Evolutionary conservation across 2,797 vertebrate genomes (phyloP).

Genomic region (Poeciliopsis paucimaculata): DNA sequence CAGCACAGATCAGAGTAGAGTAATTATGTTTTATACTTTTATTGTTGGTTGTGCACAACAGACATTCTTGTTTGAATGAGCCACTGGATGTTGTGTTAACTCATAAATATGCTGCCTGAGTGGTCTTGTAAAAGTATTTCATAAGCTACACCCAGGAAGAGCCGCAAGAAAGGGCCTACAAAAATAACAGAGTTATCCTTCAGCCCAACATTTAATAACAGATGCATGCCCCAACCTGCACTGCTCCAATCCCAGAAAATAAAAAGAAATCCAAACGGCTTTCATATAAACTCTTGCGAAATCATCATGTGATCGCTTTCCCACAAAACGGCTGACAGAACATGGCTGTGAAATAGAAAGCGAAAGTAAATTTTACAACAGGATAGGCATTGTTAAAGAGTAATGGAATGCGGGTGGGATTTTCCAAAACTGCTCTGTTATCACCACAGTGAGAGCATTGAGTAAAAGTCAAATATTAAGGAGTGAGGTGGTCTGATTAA

Average conservation of each 20-base stretch:
- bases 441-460: neutral
- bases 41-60: constrained; percentile 16
- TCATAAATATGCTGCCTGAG: neutral
- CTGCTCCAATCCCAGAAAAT: neutral
- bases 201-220: constrained; percentile 9
- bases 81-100: neutral
- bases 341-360: constrained; percentile 47
- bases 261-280: neutral
- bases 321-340: neutral
- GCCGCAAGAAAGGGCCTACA: constrained; percentile 11
- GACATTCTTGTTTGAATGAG: neutral
- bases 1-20: neutral
- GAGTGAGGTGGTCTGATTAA: neutral
- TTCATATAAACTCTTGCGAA: neutral
- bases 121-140: constrained; percentile 62
- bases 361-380: constrained; percentile 51
- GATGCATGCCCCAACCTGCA: constrained; percentile 33
- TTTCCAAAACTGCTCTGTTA: constrained; percentile 1
- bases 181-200: neutral
- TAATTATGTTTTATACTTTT: constrained; percentile 15
- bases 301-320: neutral
- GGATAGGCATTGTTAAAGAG: neutral
- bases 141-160: constrained; percentile 25
- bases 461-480: constrained; percentile 5
- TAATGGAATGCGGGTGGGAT: accelerated